These are phyloP conservation scores for Myotis planiceps DNA, from an alignment of 2,797 vertebrate species.

Conservation along the genomic window DNA sequence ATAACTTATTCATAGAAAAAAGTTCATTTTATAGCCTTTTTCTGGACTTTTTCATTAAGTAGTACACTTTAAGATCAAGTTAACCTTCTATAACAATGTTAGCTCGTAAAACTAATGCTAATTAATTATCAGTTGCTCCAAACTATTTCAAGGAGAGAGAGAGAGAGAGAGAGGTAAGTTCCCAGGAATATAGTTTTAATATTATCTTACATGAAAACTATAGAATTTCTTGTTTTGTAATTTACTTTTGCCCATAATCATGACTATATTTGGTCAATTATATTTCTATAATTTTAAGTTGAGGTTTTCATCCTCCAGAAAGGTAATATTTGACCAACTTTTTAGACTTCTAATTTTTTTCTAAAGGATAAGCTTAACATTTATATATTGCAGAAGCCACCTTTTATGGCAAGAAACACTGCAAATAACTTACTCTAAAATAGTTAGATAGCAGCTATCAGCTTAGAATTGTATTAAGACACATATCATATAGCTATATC, in stretches of 20 bases:
- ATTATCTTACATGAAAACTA: neutral
- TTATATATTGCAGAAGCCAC: neutral
- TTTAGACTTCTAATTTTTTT: conserved; percentile 6
- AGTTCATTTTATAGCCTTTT: neutral
- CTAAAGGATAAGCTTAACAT: neutral
- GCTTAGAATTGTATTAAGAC: neutral
- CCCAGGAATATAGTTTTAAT: neutral
- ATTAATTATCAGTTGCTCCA: neutral
- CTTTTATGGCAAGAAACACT: neutral
- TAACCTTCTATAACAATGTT: neutral
- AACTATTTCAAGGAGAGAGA: neutral
- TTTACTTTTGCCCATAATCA: neutral
- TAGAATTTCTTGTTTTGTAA: neutral
- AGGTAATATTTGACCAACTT: neutral
- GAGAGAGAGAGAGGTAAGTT: neutral
- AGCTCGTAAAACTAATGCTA: neutral
- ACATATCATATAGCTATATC: neutral
- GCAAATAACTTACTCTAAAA: neutral
- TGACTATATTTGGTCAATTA: neutral
- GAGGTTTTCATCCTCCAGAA: neutral
- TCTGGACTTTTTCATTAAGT: neutral
- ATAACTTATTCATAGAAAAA: neutral
- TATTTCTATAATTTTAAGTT: neutral
- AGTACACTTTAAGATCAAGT: neutral
- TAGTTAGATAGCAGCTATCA: neutral